Conservation (phyloP, 2,888 invertebrate species). For the Drosophila nr. medialis region DNA sequence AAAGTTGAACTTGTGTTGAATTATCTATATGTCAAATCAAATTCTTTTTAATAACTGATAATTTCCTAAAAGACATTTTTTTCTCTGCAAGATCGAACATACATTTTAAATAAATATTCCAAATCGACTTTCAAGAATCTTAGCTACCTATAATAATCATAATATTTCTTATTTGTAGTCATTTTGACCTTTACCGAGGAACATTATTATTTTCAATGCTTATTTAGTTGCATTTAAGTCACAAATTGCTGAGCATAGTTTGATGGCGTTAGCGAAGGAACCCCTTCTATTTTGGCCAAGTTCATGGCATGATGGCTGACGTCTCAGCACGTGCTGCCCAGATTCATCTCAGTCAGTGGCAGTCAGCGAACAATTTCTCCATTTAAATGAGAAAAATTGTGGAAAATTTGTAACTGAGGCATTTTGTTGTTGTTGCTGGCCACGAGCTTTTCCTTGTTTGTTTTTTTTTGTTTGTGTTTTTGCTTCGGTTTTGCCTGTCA, state of each 20-base stretch:
- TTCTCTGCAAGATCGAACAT: too few relatives aligned
- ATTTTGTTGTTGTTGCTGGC: slow-evolving; percentile 63
- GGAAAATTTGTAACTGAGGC: slow-evolving; percentile 72
- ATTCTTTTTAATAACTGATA: not conserved
- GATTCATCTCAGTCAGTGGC: slow-evolving; percentile 74
- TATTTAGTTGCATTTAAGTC: slow-evolving; percentile 49
- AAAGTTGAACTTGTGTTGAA: not conserved
- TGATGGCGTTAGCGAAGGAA: slow-evolving; percentile 21
- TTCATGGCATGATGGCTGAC: slow-evolving; percentile 47
- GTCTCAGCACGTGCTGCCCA: slow-evolving; percentile 69
- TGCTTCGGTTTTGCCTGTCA: slow-evolving; percentile 60
- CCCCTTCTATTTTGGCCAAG: slow-evolving; percentile 36
- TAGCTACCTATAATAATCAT: too few relatives aligned
- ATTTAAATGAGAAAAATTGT: slow-evolving; percentile 77
- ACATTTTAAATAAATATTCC: too few relatives aligned
- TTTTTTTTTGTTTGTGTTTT: slow-evolving; percentile 7
- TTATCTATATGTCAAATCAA: not conserved
- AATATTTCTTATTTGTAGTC: not conserved
- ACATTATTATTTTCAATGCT: slow-evolving; percentile 12
- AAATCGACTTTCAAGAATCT: too few relatives aligned
- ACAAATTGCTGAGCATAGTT: slow-evolving; percentile 52
- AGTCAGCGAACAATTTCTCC: slow-evolving; percentile 70
- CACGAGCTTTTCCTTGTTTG: slow-evolving; percentile 42
- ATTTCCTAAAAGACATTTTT: not conserved
- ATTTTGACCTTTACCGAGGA: slow-evolving; percentile 31